Conservation (phyloP, 2,113 vertebrate species). For the Alethe castanea region DNA sequence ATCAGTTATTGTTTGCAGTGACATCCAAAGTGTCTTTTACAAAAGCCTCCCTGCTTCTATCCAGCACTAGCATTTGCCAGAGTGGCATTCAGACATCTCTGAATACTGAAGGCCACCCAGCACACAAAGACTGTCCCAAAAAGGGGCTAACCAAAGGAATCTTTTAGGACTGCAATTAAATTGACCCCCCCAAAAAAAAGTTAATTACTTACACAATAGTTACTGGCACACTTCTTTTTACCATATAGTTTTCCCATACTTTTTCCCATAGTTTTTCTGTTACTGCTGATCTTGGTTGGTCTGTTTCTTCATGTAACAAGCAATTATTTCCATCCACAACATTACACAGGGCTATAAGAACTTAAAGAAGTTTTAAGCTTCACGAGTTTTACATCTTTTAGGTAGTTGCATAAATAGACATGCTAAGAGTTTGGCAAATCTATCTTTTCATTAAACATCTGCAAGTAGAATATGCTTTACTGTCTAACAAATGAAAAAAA, state of each 20-base stretch:
- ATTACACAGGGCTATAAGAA: not conserved
- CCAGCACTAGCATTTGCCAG: not conserved
- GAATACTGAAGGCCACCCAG: not conserved
- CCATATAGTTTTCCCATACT: not conserved
- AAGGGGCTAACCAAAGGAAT: not conserved
- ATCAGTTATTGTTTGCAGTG: not conserved
- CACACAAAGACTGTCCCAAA: not conserved
- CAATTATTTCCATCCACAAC: not conserved
- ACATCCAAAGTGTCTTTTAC: not conserved
- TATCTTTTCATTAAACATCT: not conserved
- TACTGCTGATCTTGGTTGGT: not conserved
- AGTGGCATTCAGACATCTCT: not conserved
- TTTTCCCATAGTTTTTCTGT: not conserved
- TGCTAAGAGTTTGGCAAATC: not conserved
- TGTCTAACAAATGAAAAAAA: not conserved
- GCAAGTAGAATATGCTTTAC: not conserved
- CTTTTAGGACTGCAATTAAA: not conserved
- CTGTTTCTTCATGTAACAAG: not conserved
- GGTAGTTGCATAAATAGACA: not conserved
- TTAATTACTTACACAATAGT: not conserved
- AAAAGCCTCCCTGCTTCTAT: not conserved
- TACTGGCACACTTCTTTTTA: not conserved
- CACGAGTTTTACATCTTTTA: not conserved
- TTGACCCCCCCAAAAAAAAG: not conserved
- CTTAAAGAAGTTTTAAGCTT: not conserved